Conservation (phyloP, 1,140 invertebrate species). For the Penaeus indicus region DNA sequence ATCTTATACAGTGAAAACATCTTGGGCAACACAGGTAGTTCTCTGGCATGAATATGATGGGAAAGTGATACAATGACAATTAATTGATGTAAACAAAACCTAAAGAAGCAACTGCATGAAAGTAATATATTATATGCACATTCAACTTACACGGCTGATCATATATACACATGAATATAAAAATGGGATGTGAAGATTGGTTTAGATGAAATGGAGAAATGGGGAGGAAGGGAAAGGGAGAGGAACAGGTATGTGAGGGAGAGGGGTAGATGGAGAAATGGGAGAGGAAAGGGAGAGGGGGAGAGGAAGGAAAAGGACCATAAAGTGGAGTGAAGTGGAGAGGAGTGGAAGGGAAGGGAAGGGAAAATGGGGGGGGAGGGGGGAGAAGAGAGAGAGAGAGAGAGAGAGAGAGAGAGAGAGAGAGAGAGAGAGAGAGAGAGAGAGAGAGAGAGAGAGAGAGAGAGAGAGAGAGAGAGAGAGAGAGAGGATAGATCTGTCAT, state of each 20-base stretch:
- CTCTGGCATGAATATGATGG: too few species aligned
- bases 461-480: too few species aligned
- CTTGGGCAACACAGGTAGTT: too few species aligned
- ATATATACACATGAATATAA: conserved; percentile 24
- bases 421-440: too few species aligned
- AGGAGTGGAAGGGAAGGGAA: not conserved
- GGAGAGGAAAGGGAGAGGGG: not conserved
- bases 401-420: too few species aligned
- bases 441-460: too few species aligned
- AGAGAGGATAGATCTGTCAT: too few species aligned
- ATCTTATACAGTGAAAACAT: too few species aligned
- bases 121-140: not conserved
- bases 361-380: not conserved
- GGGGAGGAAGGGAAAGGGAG: not conserved
- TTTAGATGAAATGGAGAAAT: not conserved
- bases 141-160: not conserved
- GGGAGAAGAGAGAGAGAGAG: too few species aligned
- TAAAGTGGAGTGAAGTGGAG: not conserved
- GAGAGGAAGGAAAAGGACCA: not conserved
- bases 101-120: conserved; percentile 1
- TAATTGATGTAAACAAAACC: not conserved
- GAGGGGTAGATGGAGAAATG: not conserved
- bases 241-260: not conserved
- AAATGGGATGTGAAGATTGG: not conserved
- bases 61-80: not conserved